Evolutionary conservation across 2,888 invertebrate genomes (phyloP).

Genomic region (Leptopilina syphax): DNA sequence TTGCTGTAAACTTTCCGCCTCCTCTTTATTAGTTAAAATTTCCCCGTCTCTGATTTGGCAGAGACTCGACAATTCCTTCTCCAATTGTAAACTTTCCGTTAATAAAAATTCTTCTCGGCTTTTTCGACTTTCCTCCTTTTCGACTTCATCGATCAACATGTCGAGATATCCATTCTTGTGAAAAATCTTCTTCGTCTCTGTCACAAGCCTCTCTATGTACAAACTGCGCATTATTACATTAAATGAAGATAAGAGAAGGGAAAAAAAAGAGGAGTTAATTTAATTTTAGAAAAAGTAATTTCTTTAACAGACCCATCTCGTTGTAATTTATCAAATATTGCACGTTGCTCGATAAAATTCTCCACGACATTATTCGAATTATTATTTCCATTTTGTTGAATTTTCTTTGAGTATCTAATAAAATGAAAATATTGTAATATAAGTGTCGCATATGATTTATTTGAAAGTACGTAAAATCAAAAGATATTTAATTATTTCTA

Average conservation of each 20-base stretch:
- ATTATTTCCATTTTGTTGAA: constrained; percentile 38
- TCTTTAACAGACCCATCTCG: constrained; percentile 56
- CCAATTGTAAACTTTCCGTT: constrained; percentile 53
- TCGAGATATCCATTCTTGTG: constrained; percentile 58
- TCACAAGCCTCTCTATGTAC: constrained; percentile 60
- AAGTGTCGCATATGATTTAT: no score
- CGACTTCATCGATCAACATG: constrained; percentile 62
- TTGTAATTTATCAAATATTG: constrained; percentile 53
- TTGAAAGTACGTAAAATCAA: no score
- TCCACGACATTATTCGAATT: constrained; percentile 42
- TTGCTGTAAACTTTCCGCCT: constrained; percentile 54
- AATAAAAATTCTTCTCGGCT: constrained; percentile 58
- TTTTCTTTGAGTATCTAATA: constrained; percentile 13
- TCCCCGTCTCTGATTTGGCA: constrained; percentile 54
- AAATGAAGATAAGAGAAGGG: neutral
- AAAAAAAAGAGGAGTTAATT: constrained; percentile 12
- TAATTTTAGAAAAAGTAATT: neutral
- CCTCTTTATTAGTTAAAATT: constrained; percentile 50
- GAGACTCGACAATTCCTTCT: constrained; percentile 53
- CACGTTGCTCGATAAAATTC: constrained; percentile 49
- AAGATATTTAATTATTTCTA: no score
- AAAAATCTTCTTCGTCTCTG: constrained; percentile 60
- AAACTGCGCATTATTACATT: constrained; percentile 52
- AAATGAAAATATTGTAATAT: no score
- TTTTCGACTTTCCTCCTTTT: constrained; percentile 50